phyloP scores from a whole-genome alignment of 2,888 invertebrate genomes.

The Pteria penguin region DNA sequence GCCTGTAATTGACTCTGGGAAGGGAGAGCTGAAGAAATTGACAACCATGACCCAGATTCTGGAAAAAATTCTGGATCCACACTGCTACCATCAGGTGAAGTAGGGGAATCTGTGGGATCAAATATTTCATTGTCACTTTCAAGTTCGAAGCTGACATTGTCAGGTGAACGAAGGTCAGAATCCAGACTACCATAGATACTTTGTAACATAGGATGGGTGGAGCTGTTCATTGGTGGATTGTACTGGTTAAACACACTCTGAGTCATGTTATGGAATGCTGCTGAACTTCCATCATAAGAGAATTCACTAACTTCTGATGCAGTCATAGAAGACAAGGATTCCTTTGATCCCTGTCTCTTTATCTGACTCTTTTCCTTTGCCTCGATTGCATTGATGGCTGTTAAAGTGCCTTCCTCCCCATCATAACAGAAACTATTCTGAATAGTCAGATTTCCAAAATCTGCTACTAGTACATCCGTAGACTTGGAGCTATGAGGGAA shows the following conservation, averaged over 20 bases:
- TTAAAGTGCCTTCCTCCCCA: slow-evolving; percentile 71
- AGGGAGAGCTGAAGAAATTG: not conserved
- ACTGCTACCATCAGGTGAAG: slow-evolving; percentile 43
- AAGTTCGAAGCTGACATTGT: slow-evolving; percentile 21
- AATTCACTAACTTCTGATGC: slow-evolving; percentile 29
- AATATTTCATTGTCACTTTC: slow-evolving; percentile 40
- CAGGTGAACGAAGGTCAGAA: slow-evolving; percentile 63
- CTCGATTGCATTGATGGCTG: slow-evolving; percentile 28
- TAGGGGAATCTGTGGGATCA: slow-evolving; percentile 51
- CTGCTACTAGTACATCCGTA: slow-evolving; percentile 88
- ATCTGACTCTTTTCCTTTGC: slow-evolving; percentile 5
- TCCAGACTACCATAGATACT: slow-evolving; percentile 77
- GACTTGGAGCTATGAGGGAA: slow-evolving; percentile 91
- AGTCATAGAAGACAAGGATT: slow-evolving; percentile 25
- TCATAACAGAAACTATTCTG: slow-evolving; percentile 86
- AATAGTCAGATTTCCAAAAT: slow-evolving; percentile 89
- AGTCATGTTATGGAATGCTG: slow-evolving; percentile 52
- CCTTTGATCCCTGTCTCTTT: slow-evolving; percentile 2
- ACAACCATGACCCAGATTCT: slow-evolving; percentile 21
- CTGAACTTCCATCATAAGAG: slow-evolving; percentile 4
- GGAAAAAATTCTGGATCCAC: slow-evolving; percentile 34
- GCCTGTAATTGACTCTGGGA: slow-evolving; percentile 8
- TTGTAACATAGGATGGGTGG: slow-evolving; percentile 71
- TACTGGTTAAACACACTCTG: slow-evolving; percentile 64
- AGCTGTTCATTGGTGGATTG: slow-evolving; percentile 48